Evolutionary conservation across 2,113 vertebrate species (phyloP), one percentile per base, ranked within the genome.

Genomic region (Lagopus muta): DNA sequence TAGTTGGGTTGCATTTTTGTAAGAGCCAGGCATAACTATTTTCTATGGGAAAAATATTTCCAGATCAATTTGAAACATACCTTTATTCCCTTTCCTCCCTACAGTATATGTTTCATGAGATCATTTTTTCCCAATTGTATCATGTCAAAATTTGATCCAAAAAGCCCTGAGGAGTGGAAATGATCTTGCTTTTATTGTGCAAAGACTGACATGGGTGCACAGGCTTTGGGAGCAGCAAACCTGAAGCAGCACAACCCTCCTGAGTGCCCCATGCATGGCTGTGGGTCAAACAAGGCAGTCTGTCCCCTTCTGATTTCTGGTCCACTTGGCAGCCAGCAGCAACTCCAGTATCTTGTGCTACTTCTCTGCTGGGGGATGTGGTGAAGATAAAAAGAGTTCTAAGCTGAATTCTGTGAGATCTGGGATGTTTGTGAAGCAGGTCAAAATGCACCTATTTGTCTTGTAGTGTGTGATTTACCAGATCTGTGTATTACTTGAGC

Each of bases 11-110:
- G 84, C 19, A 8, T 93, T 92, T 95, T 85, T 83, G 2, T 70
- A 17, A 67, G 28, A 89, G 42, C 71, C 34, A 72, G 64, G n/a
- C 40, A 0, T 58, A 86, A 45, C 65, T 71, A 40, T 91, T 89
- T 93, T 86, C 67, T 89, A 43, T 72, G 79, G 88, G 90, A 88
- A 94, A 92, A 92, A 86, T 83, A 86, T 86, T 94, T 96, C 34
- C 43, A 95, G 75, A 95, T 97, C 91, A 78, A 19, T 88, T 89
- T 91, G 73, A 92, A 95, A 60, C 93, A 96, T 94, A 89, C 88
- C 76, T 95, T 94, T 96, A 92, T 94, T 95, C 93, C 87, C 89
- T 92, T 94, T 95, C 89, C 75, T 94, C 85, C 82, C 91, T 88
- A 12, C 72, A 82, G 89, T 92, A 83, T 95, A 71, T 1, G 6